Evolutionary conservation across 1,140 invertebrate species (phyloP), one percentile per base, ranked within the genome.

Genomic region (Schlechtendalia chinensis): DNA sequence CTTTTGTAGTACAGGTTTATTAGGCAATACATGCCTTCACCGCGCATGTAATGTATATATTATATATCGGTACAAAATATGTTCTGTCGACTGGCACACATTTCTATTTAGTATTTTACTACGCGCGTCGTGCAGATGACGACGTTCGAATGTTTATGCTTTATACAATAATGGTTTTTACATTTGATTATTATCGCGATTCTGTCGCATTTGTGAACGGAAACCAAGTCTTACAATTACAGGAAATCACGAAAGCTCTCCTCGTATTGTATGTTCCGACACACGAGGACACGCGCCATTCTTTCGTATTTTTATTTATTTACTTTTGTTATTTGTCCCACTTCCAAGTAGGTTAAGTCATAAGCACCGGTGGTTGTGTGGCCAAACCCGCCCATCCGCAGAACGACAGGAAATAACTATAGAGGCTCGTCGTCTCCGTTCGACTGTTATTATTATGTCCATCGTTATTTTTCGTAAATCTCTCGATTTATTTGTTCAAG

Each of bases 161-260:
- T 39, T 39, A 39, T 39, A 39, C 8, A 17, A 69, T 50, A 29
- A 53, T 27, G 67, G 17, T 72, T 8, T 50, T 69, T 53, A 27
- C 45, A 12, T 54, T 72, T 72, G 8, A 72, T 71, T 72, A 54
- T 54, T 54, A 29, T 54, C 47, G 69, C 54, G 53, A 72, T 53
- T n/a, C 47, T 72, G 69, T 72, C 17, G 65, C 5, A 19, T 27
- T 69, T 50, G n/a, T n/a, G 5, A 69, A 50, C 39, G 69, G 69
- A 72, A 72, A 72, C 24, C 45, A 54, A 50, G 47, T 29, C 39
- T 71, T 72, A 72, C 50, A 72, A 72, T 72, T 72, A 24, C 69
- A 72, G 69, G 69, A 72, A 72, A 72, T 54, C 69, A 72, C 17
- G 69, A 72, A 72, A 72, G 69, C 50, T 72, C 24, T 39, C 8